A percentile compares a stretch with the other conserved stretches of the same genome.
phyloP scores from a whole-genome alignment of 1,140 invertebrate species.

The Cydia splendana region DNA sequence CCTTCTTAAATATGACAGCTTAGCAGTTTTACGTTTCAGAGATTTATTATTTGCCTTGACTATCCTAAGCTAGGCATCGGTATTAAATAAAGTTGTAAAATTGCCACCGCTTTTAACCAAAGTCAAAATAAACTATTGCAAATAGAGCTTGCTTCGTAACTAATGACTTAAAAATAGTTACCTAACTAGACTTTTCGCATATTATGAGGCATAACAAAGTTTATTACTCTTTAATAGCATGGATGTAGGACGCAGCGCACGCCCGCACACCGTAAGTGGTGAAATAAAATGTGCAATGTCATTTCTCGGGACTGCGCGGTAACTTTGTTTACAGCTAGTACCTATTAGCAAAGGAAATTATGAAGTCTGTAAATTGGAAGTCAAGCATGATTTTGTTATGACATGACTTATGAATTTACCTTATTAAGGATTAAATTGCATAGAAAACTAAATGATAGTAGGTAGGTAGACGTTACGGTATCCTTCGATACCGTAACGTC shows the following conservation, averaged over 20 bases:
- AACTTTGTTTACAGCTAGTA: slow-evolving; percentile 26
- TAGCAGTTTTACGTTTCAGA: too few species aligned
- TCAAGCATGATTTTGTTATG: neutral
- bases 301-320: slow-evolving; percentile 24
- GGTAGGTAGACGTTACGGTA: too few species aligned
- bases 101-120: neutral
- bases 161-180: neutral
- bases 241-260: slow-evolving; percentile 24
- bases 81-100: too few species aligned
- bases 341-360: slow-evolving; percentile 11
- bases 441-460: too few species aligned
- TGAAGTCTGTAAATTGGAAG: slow-evolving; percentile 12
- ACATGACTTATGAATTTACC: too few species aligned
- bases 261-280: slow-evolving; percentile 6
- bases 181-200: neutral
- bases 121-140: neutral
- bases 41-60: too few species aligned
- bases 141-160: neutral
- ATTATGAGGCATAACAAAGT: slow-evolving; percentile 25
- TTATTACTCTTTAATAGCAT: slow-evolving; percentile 29
- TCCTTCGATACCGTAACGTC: too few species aligned
- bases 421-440: too few species aligned
- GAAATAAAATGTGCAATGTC: slow-evolving; percentile 27
- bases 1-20: too few species aligned
- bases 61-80: neutral